Conservation (phyloP, 2,888 invertebrate species). For the Ennomos quercinarius region DNA sequence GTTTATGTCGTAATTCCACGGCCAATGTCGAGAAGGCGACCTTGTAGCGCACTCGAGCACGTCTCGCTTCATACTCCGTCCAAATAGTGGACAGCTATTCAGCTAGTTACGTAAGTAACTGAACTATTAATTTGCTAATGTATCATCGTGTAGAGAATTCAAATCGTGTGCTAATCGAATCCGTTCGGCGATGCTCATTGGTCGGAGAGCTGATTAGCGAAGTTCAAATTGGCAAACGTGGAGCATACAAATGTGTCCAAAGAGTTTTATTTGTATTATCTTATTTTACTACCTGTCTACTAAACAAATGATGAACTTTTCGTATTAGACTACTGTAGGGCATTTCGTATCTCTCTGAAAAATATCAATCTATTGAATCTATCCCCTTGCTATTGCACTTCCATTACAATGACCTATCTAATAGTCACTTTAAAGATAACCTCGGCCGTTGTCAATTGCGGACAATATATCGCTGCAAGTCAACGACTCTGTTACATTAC, state of each 20-base stretch:
- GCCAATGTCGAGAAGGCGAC: slow-evolving; percentile 81
- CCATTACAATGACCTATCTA: slow-evolving; percentile 53
- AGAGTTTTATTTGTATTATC: slow-evolving; percentile 19
- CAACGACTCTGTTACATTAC: slow-evolving; percentile 75
- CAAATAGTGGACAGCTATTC: slow-evolving; percentile 68
- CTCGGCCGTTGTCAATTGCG: slow-evolving; percentile 51
- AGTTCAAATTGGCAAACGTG: slow-evolving; percentile 39
- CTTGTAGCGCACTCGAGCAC: slow-evolving; percentile 74
- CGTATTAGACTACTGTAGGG: background rate
- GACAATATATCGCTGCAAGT: slow-evolving; percentile 72
- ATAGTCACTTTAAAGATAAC: slow-evolving; percentile 55
- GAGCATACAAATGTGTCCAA: slow-evolving; percentile 30
- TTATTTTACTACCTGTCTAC: slow-evolving; percentile 3
- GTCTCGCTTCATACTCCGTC: slow-evolving; percentile 62
- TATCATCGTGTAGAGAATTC: slow-evolving; percentile 56
- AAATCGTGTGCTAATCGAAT: slow-evolving; percentile 56
- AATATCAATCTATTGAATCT: slow-evolving; percentile 12
- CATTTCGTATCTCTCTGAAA: background rate
- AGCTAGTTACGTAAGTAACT: slow-evolving; percentile 70
- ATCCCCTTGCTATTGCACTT: slow-evolving; percentile 34
- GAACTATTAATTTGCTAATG: slow-evolving; percentile 70
- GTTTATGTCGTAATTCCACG: slow-evolving; percentile 74
- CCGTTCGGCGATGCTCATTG: slow-evolving; percentile 44
- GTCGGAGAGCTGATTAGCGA: slow-evolving; percentile 47
- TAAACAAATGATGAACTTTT: no score